These are phyloP conservation scores for Drosophila pullipes DNA, from an alignment of 2,888 invertebrate genomes.

Conservation along the genomic window DNA sequence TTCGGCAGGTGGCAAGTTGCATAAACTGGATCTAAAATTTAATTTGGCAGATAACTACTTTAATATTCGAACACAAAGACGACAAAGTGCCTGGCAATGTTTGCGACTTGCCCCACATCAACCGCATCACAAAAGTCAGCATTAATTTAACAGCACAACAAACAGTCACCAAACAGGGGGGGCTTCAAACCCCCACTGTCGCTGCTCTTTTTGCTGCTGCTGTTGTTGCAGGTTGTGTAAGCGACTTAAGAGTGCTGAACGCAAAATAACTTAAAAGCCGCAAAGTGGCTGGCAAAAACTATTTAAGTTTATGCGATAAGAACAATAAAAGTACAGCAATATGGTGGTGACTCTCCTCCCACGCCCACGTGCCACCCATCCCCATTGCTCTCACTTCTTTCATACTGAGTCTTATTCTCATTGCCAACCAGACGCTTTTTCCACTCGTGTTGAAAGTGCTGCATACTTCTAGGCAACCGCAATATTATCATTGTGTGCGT, in stretches of 20 bases:
- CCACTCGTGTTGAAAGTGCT: conserved; percentile 45
- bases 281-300: conserved; percentile 81
- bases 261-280: conserved; percentile 81
- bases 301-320: conserved; percentile 80
- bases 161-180: not conserved
- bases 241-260: conserved; percentile 68
- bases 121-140: conserved; percentile 35
- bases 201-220: not conserved
- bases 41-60: conserved; percentile 61
- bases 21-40: conserved; percentile 46
- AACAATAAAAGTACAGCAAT: conserved; percentile 71
- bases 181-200: not conserved
- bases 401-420: conserved; percentile 3
- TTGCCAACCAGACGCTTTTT: conserved; percentile 2
- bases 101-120: not conserved
- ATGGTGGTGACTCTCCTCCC: conserved; percentile 22
- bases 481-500: conserved; percentile 44
- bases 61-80: conserved; percentile 38
- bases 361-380: not conserved
- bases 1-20: not conserved
- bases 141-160: conserved; percentile 27
- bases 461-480: conserved; percentile 75
- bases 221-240: conserved; percentile 9
- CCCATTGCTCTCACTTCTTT: not conserved
- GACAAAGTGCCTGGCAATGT: conserved; percentile 7